Base-by-base conservation (phyloP, 2,113 vertebrate species). In the Labeo catla region DNA sequence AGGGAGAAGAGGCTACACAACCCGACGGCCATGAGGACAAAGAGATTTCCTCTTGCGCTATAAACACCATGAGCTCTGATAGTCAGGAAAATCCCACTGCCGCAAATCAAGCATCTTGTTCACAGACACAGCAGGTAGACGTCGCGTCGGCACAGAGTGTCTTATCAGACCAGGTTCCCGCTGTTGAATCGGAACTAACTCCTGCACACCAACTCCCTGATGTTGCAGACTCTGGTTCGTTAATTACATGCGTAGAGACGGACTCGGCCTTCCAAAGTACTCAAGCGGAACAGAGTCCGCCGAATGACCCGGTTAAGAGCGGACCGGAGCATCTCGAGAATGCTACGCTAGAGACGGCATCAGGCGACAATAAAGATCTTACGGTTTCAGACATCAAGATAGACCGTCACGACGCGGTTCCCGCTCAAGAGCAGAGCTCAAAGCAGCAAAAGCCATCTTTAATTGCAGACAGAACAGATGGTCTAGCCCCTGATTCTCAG, bases 1-100 rank as follows among this genome's bases (percentile, higher is more conserved):
- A 90, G 61, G 85, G 89, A 63, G 89, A 90, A 63, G 88, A 88
- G 54, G 5, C 59, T 50, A 4, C 72, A 1, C 61, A 45, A 6
- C 12, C 28, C 28, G 70, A 84, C 1, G 59, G 65, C 70, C n/a
- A 81, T 63, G 83, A 49, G 66, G 36, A 68, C 43, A 21, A 10
- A 2, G 19, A 76, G 57, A 74, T 50, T 2, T 47, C 43, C 43
- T 81, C 28, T 11, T 47, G 15, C 8, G 12, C 81, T 65, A 39
- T 43, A 43, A 77, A 85, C 12, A 68, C 21, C 9, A 45, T 68
- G 61, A 39, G 9, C 23, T 81, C 76, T 49, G 81, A 54, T 52
- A 6, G 47, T 68, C 52, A 52, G 21, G 43, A 49, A 36, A 6
- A 36, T 15, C 23, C 81, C 6, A 61, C 28, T 19, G 16, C 23